Evolutionary conservation across 2,797 vertebrate genomes (phyloP).

Genomic region (Ceryle rudis): DNA sequence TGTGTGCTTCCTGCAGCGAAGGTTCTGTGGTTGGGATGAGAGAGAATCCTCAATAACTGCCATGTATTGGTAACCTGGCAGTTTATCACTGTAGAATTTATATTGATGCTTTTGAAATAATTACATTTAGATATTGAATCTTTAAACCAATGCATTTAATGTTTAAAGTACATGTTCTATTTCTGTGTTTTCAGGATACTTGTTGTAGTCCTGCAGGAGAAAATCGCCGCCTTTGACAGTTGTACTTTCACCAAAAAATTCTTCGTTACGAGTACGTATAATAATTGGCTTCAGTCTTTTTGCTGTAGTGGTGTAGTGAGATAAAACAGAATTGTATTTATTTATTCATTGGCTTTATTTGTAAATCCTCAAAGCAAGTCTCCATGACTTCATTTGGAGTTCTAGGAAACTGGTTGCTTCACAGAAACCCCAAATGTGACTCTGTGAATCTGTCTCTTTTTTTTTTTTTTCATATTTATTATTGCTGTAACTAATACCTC

Average conservation of each 20-base stretch:
- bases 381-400: neutral
- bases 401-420: neutral
- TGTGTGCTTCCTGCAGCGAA: conserved; percentile 41
- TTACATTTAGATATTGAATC: conserved; percentile 62
- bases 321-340: neutral
- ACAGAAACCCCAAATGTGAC: neutral
- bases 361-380: neutral
- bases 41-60: conserved; percentile 47
- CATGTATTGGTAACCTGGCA: neutral
- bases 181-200: conserved; percentile 86
- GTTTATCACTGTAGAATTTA: conserved; percentile 12
- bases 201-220: conserved; percentile 95
- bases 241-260: conserved; percentile 99
- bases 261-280: conserved; percentile 96
- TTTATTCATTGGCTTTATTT: neutral
- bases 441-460: neutral
- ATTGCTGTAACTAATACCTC: neutral
- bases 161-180: neutral
- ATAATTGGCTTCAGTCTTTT: neutral
- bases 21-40: conserved; percentile 25
- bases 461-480: neutral
- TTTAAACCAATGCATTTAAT: conserved; percentile 20
- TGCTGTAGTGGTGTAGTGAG: neutral
- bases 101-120: conserved; percentile 67
- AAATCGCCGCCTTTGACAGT: conserved; percentile 98